Base-by-base conservation (phyloP, 2,113 vertebrate genomes). In the Lontra canadensis region DNA sequence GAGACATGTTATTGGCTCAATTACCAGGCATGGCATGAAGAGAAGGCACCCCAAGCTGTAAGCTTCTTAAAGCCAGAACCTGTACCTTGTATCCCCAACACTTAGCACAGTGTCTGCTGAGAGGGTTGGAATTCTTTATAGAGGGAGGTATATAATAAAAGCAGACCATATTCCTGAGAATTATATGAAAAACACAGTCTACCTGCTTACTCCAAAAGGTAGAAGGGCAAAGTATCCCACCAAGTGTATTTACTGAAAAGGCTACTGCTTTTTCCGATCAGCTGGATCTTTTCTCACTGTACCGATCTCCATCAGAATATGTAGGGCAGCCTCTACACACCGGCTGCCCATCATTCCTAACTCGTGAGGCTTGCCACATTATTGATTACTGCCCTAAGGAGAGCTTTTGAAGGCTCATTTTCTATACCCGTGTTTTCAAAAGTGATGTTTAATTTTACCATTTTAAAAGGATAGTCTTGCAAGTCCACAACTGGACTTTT, bases 361-460 rank as follows among this genome's bases (percentile, higher is more conserved):
- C 15, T 44, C 44, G 23, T 10, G 26, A 73, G 10, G 36, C 9
- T 39, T 59, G 47, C 8, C 25, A 23, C 9, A 63, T 79, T 89
- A 61, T 31, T 3, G 21, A 36, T 67, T 39, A 52, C 39, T 88
- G 34, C 31, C 47, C 57, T 49, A 17, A 94, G 13, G 8, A 36
- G 34, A 44, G 21, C 67, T 25, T 84, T 83, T 69, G 55, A 97
- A 94, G 47, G 13, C 12, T 83, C 15, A 23, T 83, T 92, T 90
- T 84, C 85, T 95, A 44, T 65, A 49, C 15, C 31, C 57, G 49
- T 63, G n/a, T 80, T 95, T 97, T 81, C 69, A 61, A 91, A 92
- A 85, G 67, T n/a, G 93, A 69, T 63, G 34, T 29, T 89, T 93
- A 94, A 92, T 44, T 88, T 94, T 76, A 86, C 36, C 31, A 49